These are phyloP conservation scores for Plagodis pulveraria DNA, from an alignment of 2,888 invertebrate species.

Conservation along the genomic window DNA sequence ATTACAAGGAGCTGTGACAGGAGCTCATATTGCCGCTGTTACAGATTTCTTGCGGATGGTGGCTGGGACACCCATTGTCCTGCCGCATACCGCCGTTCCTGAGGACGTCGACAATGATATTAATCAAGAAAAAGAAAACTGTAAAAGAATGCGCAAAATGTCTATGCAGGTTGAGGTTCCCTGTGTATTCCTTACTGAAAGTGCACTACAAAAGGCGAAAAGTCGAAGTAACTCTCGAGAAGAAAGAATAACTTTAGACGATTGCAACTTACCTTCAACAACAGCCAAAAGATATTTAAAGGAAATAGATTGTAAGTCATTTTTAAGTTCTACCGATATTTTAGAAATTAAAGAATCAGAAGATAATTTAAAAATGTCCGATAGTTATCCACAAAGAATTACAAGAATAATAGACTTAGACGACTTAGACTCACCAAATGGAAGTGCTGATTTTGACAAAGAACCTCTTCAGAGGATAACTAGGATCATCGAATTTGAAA, in stretches of 20 bases:
- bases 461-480: constrained; percentile 75
- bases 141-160: constrained; percentile 75
- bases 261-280: constrained; percentile 59
- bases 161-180: constrained; percentile 84
- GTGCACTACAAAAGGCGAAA: constrained; percentile 76
- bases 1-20: constrained; percentile 87
- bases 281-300: constrained; percentile 58
- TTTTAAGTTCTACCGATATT: constrained; percentile 61
- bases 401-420: constrained; percentile 80
- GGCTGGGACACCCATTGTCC: constrained; percentile 86
- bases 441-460: constrained; percentile 62
- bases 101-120: constrained; percentile 75
- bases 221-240: constrained; percentile 76
- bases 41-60: constrained; percentile 87
- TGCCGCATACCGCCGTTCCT: constrained; percentile 76
- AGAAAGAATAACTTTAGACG: constrained; percentile 72
- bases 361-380: constrained; percentile 56
- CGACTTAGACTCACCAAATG: constrained; percentile 58
- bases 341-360: constrained; percentile 60
- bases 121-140: constrained; percentile 74
- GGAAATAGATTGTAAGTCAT: constrained; percentile 64
- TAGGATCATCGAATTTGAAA: constrained; percentile 76
- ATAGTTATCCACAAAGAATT: constrained; percentile 71
- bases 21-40: constrained; percentile 87
- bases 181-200: constrained; percentile 81